Evolutionary conservation across 1,140 invertebrate genomes (phyloP).

Genomic region (Battus philenor): DNA sequence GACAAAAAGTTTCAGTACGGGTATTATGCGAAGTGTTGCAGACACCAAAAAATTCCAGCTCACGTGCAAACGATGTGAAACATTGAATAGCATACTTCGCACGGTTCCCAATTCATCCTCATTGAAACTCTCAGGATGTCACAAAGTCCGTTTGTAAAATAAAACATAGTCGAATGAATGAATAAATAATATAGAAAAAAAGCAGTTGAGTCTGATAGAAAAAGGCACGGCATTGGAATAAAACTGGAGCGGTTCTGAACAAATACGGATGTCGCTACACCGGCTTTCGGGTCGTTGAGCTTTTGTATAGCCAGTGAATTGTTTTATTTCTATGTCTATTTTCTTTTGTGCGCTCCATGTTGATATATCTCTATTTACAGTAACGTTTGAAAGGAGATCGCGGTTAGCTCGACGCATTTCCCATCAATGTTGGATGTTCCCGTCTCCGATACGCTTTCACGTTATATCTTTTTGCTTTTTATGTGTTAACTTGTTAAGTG

Average conservation of each 20-base stretch:
- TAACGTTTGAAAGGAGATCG: background rate
- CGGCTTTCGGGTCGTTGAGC: conserved; percentile 12
- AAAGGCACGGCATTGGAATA: conserved; percentile 10
- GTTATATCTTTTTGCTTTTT: background rate
- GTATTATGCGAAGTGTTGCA: too few relatives aligned
- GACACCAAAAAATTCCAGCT: too few relatives aligned
- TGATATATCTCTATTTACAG: conserved; percentile 12
- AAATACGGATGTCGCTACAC: conserved; percentile 12
- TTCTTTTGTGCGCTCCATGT: conserved; percentile 9
- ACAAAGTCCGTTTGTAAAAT: background rate
- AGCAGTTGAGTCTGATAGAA: conserved; percentile 4
- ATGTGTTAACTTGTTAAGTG: background rate
- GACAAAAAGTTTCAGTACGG: too few relatives aligned
- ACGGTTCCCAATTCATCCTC: conserved; percentile 1
- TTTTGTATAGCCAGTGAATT: conserved; percentile 1
- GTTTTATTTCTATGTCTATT: conserved; percentile 14
- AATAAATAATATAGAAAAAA: conserved; percentile 14
- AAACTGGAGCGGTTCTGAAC: conserved; percentile 15
- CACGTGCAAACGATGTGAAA: too few relatives aligned
- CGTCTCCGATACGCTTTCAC: background rate
- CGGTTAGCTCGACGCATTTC: background rate
- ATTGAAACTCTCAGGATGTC: background rate
- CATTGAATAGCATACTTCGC: too few relatives aligned
- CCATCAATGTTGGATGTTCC: background rate
- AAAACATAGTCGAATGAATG: conserved; percentile 7